Percentiles rank a stretch among this genome's conserved stretches.
Conservation (phyloP, 92 coral and sea anemone species). For the Virgularia gustaviana region DNA sequence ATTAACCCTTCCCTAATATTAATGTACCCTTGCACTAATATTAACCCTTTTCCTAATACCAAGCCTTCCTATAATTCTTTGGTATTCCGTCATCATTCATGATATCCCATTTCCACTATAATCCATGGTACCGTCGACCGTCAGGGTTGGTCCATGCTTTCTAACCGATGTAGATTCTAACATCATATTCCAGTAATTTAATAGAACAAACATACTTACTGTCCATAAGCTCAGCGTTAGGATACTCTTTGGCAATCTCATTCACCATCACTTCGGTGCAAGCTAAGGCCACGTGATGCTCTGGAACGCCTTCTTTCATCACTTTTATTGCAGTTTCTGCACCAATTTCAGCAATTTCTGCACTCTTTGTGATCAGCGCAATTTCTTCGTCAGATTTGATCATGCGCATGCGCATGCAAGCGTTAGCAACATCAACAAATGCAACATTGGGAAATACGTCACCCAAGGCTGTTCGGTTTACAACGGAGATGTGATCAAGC, state of each 20-base stretch:
- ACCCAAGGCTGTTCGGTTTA: background rate
- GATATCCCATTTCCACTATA: too few relatives aligned
- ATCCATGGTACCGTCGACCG: too few relatives aligned
- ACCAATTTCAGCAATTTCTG: conserved; percentile 22
- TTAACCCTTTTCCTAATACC: too few relatives aligned
- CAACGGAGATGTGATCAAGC: conserved; percentile 12
- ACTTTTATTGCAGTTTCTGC: background rate
- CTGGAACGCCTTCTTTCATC: conserved; percentile 15
- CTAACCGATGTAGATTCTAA: too few relatives aligned
- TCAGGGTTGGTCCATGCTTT: too few relatives aligned
- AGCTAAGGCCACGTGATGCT: conserved; percentile 4
- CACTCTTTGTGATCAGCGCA: conserved; percentile 4
- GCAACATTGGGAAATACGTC: background rate
- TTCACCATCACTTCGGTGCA: conserved; percentile 2
- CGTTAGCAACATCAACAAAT: conserved; percentile 7
- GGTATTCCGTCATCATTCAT: too few relatives aligned
- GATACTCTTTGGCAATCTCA: conserved; percentile 4
- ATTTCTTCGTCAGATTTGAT: conserved; percentile 30
- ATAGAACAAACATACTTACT: conserved; percentile 1
- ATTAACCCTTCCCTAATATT: too few relatives aligned
- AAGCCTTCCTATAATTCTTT: too few relatives aligned
- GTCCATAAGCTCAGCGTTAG: conserved; percentile 14
- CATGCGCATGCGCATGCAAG: conserved; percentile 21
- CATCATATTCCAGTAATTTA: background rate
- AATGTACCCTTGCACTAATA: too few relatives aligned